phyloP scores from a whole-genome alignment of 2,113 vertebrate genomes.

The Xenopus tropicalis region UCB_Xtro_10.0 CM004446.2:100076501-100077000 shows the following conservation, averaged over 20 bases:
- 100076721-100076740: conserved; percentile 28
- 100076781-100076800: conserved; percentile 19
- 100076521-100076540: no score
- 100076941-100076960: not conserved
- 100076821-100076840: not conserved
- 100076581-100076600: no score
- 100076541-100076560: no score
- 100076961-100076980: no score
- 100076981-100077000: no score
- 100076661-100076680: conserved; percentile 24
- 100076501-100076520: no score
- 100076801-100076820: conserved; percentile 20
- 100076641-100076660: conserved; percentile 19
- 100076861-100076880: not conserved
- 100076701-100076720: conserved; percentile 44
- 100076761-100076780: conserved; percentile 62
- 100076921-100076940: not conserved
- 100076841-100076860: not conserved
- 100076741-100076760: conserved; percentile 49
- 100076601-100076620: no score
- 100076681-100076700: conserved; percentile 29
- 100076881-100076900: not conserved
- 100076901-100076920: not conserved
- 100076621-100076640: not conserved
- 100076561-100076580: no score